Evolutionary conservation across 2,888 invertebrate species (phyloP).

Genomic region (Lepidocyrtoides sp.): DNA sequence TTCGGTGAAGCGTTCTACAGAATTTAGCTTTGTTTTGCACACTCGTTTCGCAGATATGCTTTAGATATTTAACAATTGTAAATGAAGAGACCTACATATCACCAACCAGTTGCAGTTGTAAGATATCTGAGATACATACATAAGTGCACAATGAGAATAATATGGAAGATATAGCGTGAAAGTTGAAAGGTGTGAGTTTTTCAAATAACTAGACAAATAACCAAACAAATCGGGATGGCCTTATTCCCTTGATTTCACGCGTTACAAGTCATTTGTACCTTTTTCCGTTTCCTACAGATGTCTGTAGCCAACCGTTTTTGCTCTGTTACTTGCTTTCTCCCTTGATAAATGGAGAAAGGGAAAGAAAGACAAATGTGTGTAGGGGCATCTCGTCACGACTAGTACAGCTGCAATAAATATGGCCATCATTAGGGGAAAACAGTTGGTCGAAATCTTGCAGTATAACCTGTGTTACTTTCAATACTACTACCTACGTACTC

Average conservation of each 20-base stretch:
- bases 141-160: too few relatives aligned
- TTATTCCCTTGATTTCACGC: constrained; percentile 8
- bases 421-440: constrained; percentile 63
- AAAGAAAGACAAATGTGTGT: constrained; percentile 71
- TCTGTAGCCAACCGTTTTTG: not conserved
- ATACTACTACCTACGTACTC: not conserved
- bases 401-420: constrained; percentile 76
- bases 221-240: not conserved
- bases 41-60: too few relatives aligned
- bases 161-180: too few relatives aligned
- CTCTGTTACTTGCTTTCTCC: not conserved
- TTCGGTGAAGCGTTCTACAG: too few relatives aligned
- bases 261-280: not conserved
- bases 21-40: too few relatives aligned
- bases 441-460: constrained; percentile 61
- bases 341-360: not conserved
- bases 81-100: too few relatives aligned
- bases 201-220: constrained; percentile 29
- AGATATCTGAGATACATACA: too few relatives aligned
- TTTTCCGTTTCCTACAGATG: not conserved
- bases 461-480: constrained; percentile 40
- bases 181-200: too few relatives aligned
- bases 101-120: not conserved
- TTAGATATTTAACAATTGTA: too few relatives aligned
- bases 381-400: constrained; percentile 57